Evolutionary conservation across 2,113 vertebrate genomes (phyloP).

Genomic region (Malurus melanocephalus): DNA sequence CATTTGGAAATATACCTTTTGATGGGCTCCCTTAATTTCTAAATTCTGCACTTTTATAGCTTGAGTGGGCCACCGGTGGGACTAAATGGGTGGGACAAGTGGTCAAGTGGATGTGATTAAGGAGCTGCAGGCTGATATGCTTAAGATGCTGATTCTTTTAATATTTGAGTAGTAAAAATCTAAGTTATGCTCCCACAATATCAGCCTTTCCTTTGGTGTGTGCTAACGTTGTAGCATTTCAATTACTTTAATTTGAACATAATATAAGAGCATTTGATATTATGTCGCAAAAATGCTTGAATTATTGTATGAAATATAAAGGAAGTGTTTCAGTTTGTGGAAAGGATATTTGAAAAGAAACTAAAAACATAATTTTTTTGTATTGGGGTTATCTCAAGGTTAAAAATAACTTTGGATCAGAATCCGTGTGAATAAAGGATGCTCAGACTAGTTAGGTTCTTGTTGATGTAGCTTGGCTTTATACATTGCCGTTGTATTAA

Average conservation of each 20-base stretch:
- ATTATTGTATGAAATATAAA: background rate
- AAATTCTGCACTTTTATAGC: background rate
- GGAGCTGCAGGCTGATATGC: background rate
- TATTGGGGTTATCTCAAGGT: background rate
- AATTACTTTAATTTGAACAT: background rate
- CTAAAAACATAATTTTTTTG: background rate
- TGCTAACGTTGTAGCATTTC: background rate
- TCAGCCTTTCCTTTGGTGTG: background rate
- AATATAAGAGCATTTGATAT: background rate
- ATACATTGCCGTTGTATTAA: fast-evolving
- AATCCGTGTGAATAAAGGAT: background rate
- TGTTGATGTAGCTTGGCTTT: background rate
- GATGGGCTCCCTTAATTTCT: background rate
- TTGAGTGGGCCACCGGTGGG: background rate
- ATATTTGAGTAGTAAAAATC: background rate
- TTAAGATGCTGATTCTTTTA: background rate
- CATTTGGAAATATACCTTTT: conserved; percentile 4
- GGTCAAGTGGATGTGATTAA: background rate
- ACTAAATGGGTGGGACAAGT: background rate
- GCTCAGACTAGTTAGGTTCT: background rate
- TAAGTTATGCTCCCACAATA: background rate
- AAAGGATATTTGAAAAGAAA: background rate
- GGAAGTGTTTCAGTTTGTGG: background rate
- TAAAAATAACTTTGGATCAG: background rate
- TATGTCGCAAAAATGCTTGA: background rate